phyloP scores from a whole-genome alignment of 2,113 vertebrate species.

The Kryptolebias marmoratus region DNA sequence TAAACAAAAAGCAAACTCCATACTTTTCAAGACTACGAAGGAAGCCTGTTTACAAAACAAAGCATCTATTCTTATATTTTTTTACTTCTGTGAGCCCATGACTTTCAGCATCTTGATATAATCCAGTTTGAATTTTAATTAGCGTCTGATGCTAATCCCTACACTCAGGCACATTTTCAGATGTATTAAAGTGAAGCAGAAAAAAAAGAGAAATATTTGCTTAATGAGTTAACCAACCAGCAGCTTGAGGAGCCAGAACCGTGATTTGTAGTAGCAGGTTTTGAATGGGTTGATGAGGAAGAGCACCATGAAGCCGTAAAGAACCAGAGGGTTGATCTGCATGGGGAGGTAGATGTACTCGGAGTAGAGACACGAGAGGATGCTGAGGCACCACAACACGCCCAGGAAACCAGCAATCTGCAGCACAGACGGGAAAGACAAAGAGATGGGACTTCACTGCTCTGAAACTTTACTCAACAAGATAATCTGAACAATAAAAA shows the following conservation, averaged over 20 bases:
- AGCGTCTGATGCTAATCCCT: too few species aligned
- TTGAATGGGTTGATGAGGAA: conserved; percentile 98
- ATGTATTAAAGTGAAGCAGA: background rate
- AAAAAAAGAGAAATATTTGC: background rate
- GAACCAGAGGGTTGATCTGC: conserved; percentile 94
- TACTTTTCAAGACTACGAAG: too few species aligned
- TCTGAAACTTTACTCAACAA: conserved; percentile 15
- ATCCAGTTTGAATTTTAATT: too few species aligned
- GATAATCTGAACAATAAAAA: conserved; percentile 6
- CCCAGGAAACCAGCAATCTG: conserved; percentile 98
- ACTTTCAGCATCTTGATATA: too few species aligned
- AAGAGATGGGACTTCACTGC: conserved; percentile 18
- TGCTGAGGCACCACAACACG: conserved; percentile 96
- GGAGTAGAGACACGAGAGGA: conserved; percentile 93
- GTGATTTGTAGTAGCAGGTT: conserved; percentile 98
- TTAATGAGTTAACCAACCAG: conserved; percentile 84
- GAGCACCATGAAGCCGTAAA: conserved; percentile 96
- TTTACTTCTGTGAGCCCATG: too few species aligned
- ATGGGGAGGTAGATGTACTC: conserved; percentile 86
- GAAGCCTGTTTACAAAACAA: too few species aligned
- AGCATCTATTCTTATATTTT: too few species aligned
- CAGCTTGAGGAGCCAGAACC: conserved; percentile 97
- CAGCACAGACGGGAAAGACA: conserved; percentile 25
- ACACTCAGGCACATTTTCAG: background rate
- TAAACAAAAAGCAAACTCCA: too few species aligned